These are phyloP conservation scores for Sebastolobus altivelis DNA, from an alignment of 2,797 vertebrate species.

Conservation along the genomic window DNA sequence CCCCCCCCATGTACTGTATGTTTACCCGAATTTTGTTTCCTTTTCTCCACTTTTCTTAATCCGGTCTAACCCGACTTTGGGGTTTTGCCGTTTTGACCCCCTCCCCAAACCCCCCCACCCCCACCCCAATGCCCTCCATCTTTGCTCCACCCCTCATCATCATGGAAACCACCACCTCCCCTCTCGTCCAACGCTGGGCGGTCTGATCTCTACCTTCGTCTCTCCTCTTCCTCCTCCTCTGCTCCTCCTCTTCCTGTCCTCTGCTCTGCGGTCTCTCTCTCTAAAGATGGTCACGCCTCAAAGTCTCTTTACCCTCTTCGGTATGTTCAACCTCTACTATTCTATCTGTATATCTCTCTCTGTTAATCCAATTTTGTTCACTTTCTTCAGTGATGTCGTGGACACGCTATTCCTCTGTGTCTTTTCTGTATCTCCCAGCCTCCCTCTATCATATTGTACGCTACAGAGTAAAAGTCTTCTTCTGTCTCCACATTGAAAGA, in stretches of 20 bases:
- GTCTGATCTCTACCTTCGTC: conserved; percentile 97
- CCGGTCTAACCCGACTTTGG: conserved; percentile 79
- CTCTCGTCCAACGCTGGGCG: conserved; percentile 92
- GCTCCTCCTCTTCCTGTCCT: conserved; percentile 94
- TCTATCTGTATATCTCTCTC: conserved; percentile 86
- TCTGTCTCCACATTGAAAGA: conserved; percentile 50
- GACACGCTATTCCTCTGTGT: conserved; percentile 56
- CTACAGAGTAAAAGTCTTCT: conserved; percentile 41
- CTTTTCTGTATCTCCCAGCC: conserved; percentile 51
- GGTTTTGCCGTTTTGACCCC: conserved; percentile 57
- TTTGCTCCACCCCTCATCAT: conserved; percentile 90
- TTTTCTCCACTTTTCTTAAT: conserved; percentile 29
- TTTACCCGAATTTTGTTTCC: conserved; percentile 49
- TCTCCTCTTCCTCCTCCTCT: conserved; percentile 93
- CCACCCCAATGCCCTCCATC: conserved; percentile 69
- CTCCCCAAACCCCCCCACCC: background rate
- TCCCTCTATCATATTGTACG: conserved; percentile 46
- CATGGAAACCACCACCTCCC: conserved; percentile 95
- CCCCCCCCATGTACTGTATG: conserved; percentile 15
- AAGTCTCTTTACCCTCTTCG: conserved; percentile 99
- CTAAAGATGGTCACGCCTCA: conserved; percentile 99
- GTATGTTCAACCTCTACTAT: conserved; percentile 96
- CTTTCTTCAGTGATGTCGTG: conserved; percentile 71
- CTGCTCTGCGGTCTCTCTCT: conserved; percentile 99
- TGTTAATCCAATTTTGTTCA: conserved; percentile 76